Conservation (phyloP, 2,888 invertebrate genomes). For the Caenorhabditis sp. region DNA sequence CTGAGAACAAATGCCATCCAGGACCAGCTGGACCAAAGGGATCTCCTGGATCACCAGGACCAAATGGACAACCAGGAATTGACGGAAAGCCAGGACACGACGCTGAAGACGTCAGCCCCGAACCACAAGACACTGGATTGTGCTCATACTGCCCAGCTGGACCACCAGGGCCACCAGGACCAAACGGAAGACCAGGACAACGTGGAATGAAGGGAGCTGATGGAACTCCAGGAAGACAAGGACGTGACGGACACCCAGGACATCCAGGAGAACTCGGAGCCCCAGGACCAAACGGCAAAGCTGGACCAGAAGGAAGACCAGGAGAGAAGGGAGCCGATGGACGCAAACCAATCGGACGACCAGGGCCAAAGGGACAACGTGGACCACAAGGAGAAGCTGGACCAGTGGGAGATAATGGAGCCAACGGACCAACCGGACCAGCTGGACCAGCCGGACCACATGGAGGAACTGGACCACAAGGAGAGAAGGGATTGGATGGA, state of each 20-base stretch:
- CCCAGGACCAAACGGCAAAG: conserved; percentile 57
- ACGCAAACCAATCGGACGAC: conserved; percentile 65
- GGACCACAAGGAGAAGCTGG: conserved; percentile 57
- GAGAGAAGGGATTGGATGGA: conserved; percentile 55
- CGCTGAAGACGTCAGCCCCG: conserved; percentile 62
- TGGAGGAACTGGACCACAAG: conserved; percentile 52
- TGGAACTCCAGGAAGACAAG: conserved; percentile 58
- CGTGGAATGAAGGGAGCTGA: conserved; percentile 58
- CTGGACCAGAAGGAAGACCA: conserved; percentile 52
- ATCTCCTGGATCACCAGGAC: conserved; percentile 50
- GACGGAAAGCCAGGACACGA: conserved; percentile 52
- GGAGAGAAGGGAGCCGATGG: conserved; percentile 68
- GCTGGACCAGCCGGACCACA: conserved; percentile 51
- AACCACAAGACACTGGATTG: conserved; percentile 54
- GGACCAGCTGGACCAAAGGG: conserved; percentile 65
- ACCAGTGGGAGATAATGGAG: conserved; percentile 47
- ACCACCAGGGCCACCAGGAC: conserved; percentile 53
- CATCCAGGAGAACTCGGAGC: conserved; percentile 59
- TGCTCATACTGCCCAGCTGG: conserved; percentile 61
- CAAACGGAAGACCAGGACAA: conserved; percentile 49
- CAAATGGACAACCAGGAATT: conserved; percentile 48
- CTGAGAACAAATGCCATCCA: conserved; percentile 66
- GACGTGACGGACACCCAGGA: conserved; percentile 64
- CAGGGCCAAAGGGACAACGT: conserved; percentile 64
- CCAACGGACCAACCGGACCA: conserved; percentile 54